Conservation (phyloP, 2,797 vertebrate species). For the Lutjanus campechanus region DNA sequence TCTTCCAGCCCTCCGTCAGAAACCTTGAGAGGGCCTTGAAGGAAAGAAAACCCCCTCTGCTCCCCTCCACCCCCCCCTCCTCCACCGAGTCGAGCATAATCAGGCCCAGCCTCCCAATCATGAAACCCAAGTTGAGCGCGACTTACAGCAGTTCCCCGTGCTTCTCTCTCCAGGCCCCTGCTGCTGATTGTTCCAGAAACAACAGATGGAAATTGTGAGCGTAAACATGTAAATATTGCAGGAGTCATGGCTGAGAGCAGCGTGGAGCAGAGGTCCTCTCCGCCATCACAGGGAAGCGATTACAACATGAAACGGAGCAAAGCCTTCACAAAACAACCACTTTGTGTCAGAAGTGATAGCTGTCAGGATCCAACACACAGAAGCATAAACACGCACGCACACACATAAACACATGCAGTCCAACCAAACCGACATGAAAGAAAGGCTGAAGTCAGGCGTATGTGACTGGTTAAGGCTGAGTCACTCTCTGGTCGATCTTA, state of each 20-base stretch:
- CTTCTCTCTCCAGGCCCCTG: constrained; percentile 77
- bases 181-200: constrained; percentile 88
- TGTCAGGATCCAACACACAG: constrained; percentile 70
- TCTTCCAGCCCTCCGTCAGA: constrained; percentile 58
- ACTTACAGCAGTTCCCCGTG: constrained; percentile 74
- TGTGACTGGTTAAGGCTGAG: constrained; percentile 24
- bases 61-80: constrained; percentile 3
- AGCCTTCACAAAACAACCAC: constrained; percentile 75
- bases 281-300: constrained; percentile 71
- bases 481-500: constrained; percentile 24
- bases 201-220: constrained; percentile 89
- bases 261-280: constrained; percentile 58
- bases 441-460: constrained; percentile 45
- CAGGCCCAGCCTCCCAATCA: constrained; percentile 86
- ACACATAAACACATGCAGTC: constrained; percentile 58
- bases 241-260: constrained; percentile 78
- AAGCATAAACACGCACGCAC: constrained; percentile 77
- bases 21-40: constrained; percentile 82
- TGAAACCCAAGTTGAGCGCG: constrained; percentile 84
- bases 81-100: constrained; percentile 77
- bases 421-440: constrained; percentile 44
- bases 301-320: constrained; percentile 76
- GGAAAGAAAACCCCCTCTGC: constrained; percentile 71
- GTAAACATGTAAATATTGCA: constrained; percentile 89
- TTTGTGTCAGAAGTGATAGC: constrained; percentile 78